Conservation (phyloP, 2,113 vertebrate genomes). For the Prochilodus magdalenae region DNA sequence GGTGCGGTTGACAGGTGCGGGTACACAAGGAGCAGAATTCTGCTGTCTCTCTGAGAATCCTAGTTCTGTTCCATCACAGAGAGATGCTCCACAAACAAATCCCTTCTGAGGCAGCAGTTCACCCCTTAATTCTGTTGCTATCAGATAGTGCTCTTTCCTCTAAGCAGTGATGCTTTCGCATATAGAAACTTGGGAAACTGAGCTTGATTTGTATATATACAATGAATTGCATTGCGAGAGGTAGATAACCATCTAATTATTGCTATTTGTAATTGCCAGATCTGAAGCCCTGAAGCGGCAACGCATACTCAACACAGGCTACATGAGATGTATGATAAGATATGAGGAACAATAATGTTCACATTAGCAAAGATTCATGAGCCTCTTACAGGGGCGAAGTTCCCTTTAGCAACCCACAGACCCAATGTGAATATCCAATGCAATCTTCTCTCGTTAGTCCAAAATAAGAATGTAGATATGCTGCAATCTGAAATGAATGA, state of each 20-base stretch:
- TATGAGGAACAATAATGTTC: slow-evolving; percentile 47
- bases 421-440: slow-evolving; percentile 32
- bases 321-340: slow-evolving; percentile 50
- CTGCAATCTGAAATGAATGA: slow-evolving; percentile 33
- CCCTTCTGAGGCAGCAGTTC: slow-evolving; percentile 24
- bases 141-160: slow-evolving; percentile 2
- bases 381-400: slow-evolving; percentile 40
- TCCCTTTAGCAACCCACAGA: slow-evolving; percentile 50
- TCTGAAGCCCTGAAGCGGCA: slow-evolving; percentile 36
- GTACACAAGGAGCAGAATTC: slow-evolving; percentile 15
- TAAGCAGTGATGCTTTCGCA: slow-evolving; percentile 20
- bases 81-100: slow-evolving; percentile 5
- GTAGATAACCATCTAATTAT: slow-evolving; percentile 53
- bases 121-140: slow-evolving; percentile 14
- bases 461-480: slow-evolving; percentile 40
- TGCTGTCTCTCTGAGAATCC: slow-evolving; percentile 1
- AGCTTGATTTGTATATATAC: slow-evolving; percentile 14
- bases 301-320: slow-evolving; percentile 20
- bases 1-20: slow-evolving; percentile 28
- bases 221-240: slow-evolving; percentile 41
- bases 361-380: slow-evolving; percentile 56
- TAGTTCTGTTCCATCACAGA: slow-evolving; percentile 18
- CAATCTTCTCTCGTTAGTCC: slow-evolving; percentile 40
- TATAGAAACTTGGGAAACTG: background rate
- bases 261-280: slow-evolving; percentile 52